phyloP scores from a whole-genome alignment of 2,113 vertebrate species.

The Macquaria australasica region DNA sequence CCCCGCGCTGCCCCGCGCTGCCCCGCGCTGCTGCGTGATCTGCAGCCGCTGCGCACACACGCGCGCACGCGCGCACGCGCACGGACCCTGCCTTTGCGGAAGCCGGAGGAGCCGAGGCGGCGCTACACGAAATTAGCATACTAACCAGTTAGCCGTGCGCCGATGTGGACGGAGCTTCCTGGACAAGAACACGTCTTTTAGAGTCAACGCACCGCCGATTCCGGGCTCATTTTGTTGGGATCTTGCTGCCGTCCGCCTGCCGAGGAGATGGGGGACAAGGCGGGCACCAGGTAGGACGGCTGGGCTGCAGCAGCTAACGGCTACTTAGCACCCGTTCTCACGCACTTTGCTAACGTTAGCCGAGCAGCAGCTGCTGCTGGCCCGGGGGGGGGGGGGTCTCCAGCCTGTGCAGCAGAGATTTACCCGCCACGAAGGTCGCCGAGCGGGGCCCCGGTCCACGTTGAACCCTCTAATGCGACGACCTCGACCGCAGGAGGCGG shows the following conservation, averaged over 20 bases:
- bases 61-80: not conserved
- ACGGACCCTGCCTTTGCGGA: slow-evolving; percentile 68
- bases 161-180: slow-evolving; percentile 48
- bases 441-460: not conserved
- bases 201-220: slow-evolving; percentile 10
- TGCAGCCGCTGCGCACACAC: not conserved
- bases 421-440: rapidly evolving
- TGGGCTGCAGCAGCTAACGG: slow-evolving; percentile 33
- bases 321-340: slow-evolving; percentile 67
- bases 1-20: slow-evolving; percentile 39
- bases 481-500: slow-evolving; percentile 31
- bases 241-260: slow-evolving; percentile 70
- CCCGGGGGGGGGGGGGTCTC: slow-evolving; percentile 8
- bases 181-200: not conserved
- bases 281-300: slow-evolving; percentile 83
- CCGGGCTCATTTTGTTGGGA: slow-evolving; percentile 63
- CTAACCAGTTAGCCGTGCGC: slow-evolving; percentile 52
- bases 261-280: slow-evolving; percentile 83
- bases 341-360: slow-evolving; percentile 63
- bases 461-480: not conserved
- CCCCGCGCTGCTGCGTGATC: slow-evolving; percentile 52
- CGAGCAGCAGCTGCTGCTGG: slow-evolving; percentile 34
- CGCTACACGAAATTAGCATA: slow-evolving; percentile 75
- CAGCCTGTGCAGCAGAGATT: not conserved
- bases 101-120: slow-evolving; percentile 67